These are phyloP conservation scores for Ridgeia piscesae DNA, from an alignment of 1,140 invertebrate species.

Conservation along the genomic window DNA sequence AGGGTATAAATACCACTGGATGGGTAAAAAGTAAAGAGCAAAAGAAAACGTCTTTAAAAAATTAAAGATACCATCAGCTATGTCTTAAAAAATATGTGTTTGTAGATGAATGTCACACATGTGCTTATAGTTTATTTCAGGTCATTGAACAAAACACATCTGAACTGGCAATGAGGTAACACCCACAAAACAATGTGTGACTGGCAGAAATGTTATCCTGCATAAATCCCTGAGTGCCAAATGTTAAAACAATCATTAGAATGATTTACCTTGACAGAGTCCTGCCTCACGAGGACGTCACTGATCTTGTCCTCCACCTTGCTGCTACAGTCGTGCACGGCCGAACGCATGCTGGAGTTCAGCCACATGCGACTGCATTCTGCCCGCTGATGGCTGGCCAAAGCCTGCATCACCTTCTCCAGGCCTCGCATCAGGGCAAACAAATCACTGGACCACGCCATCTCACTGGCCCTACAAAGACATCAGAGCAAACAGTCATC, in stretches of 20 bases:
- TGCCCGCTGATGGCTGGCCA: conserved; percentile 39
- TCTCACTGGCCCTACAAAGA: conserved; percentile 23
- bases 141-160: no score
- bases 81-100: no score
- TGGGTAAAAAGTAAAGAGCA: no score
- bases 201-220: no score
- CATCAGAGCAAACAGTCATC: background rate
- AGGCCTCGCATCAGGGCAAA: conserved; percentile 45
- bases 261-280: background rate
- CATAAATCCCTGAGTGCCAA: no score
- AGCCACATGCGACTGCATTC: conserved; percentile 40
- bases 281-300: conserved; percentile 24
- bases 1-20: no score
- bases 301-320: conserved; percentile 37
- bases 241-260: background rate
- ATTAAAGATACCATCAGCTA: no score
- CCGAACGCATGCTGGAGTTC: conserved; percentile 46
- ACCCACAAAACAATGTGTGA: no score
- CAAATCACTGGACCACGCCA: conserved; percentile 45
- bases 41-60: no score
- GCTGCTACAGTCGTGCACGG: conserved; percentile 35
- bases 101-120: no score
- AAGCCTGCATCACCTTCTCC: conserved; percentile 40
- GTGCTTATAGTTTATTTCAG: no score
- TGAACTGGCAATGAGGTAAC: no score